Evolutionary conservation across 2,888 invertebrate species (phyloP).

Genomic region (Strigamia crassipes): DNA sequence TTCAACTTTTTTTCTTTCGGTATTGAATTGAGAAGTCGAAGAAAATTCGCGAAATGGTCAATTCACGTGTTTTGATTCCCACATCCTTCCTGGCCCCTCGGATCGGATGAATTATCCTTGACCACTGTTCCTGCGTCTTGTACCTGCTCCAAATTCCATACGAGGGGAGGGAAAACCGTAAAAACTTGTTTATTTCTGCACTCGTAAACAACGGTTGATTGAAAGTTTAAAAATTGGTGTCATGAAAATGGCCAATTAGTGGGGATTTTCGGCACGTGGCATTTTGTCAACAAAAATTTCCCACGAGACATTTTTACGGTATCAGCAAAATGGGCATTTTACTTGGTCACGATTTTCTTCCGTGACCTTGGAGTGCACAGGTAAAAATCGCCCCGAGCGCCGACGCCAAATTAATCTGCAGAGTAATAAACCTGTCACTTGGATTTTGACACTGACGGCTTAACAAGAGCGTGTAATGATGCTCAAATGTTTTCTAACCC

Average conservation of each 20-base stretch:
- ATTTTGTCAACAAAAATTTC: conserved; percentile 4
- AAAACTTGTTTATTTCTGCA: not conserved
- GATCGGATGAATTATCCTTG: not conserved
- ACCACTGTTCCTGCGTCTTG: not conserved
- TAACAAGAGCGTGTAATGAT: conserved; percentile 46
- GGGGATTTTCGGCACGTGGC: not conserved
- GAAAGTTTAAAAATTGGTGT: not conserved
- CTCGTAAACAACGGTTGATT: not conserved
- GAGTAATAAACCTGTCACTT: conserved; percentile 44
- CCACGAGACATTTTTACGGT: not conserved
- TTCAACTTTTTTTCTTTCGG: not conserved
- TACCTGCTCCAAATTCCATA: not conserved
- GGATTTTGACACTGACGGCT: conserved; percentile 25
- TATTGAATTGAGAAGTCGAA: not conserved
- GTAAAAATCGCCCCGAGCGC: not conserved
- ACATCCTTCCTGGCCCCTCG: not conserved
- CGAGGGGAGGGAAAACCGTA: not conserved
- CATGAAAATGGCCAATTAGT: not conserved
- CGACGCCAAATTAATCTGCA: conserved; percentile 18
- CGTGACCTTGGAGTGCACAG: not conserved
- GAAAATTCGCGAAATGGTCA: not conserved
- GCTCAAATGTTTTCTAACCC: conserved; percentile 44
- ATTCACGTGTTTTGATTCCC: not conserved
- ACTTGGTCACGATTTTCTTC: not conserved
- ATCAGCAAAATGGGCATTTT: not conserved